Evolutionary conservation across 2,888 invertebrate genomes (phyloP), one percentile per base, ranked within the genome.

Genomic region (Cybosia mesomella): DNA sequence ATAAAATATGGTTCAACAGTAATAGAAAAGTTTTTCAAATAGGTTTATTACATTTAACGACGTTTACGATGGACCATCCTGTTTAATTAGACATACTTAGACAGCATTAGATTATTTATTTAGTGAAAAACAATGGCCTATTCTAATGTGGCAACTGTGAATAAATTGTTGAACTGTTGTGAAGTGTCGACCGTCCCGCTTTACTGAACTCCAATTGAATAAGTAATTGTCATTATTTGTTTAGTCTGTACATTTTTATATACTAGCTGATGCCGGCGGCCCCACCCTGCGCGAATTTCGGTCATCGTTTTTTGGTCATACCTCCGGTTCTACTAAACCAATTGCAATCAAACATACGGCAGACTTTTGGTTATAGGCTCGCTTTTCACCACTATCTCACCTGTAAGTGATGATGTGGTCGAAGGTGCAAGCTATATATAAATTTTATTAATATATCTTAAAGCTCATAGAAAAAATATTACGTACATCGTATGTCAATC

Each of bases 101-200:
- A 15, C 22, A 32, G 24, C 60, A 65, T 70, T 49, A 63, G 59
- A 58, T n/a, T 58, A 66, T 69, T 69, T 58, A 73, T 71, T 65
- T 59, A n/a, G 61, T 76, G 43, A 74, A 68, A 71, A 58, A 76
- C 75, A 72, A 74, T 72, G 66, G 66, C 7, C 39, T n/a, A 53
- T 67, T 68, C 21, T 67, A 73, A 76, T 71, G 34, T 28, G 60
- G 62, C 49, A 28, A 67, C 22, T 34, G 22, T 61, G 63, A 63
- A 69, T 67, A 64, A 64, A 71, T 66, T 58, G 66, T 61, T 55
- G 68, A 70, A 62, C 72, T 63, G 57, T 53, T 62, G 43, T 62
- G n/a, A 54, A 70, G 49, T 72, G 70, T 67, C 68, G 67, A 53
- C 34, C 21, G 70, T 75, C 70, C 57, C 63, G 55, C 18, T 9